Evolutionary conservation across 2,113 vertebrate species (phyloP), one percentile per base, ranked within the genome.

Genomic region (Illadopsis cleaveri): DNA sequence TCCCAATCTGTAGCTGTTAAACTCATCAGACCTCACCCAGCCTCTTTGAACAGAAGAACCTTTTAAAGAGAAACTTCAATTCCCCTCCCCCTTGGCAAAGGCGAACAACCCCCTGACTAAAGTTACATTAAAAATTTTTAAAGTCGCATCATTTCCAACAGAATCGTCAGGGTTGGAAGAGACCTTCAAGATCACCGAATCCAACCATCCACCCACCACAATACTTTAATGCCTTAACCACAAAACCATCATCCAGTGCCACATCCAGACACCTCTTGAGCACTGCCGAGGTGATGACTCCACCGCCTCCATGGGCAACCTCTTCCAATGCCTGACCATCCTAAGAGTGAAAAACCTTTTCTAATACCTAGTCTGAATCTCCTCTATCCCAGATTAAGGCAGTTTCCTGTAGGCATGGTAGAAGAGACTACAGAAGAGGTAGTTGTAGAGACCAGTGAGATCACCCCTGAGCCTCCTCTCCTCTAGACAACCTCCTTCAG

Each of bases 241-340:
- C 48, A 27, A 24, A 87, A 31, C n/a, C 56, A 30, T 20, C 8
- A 17, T 30, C 35, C 33, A 45, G 23, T 0, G 0, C 10, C 54
- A 38, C 23, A 28, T 24, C 38, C 66, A 64, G 42, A 27, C 25
- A 15, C 18, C 4, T 19, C 76, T 6, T 13, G 27, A 31, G 15
- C 37, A 24, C 15, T 1, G 0, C 30, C 15, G 30, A 21, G 5
- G 1, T 47, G 16, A n/a, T 47, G 48, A 23, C 14, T 70, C 50
- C 35, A 64, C 25, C 50, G 50, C 10, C 18, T 28, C 57, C 20
- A 22, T 50, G 58, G 15, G 14, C 12, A 50, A 3, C 22, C 22
- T 64, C 0, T 37, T 80, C 35, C 25, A 42, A 11, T 31, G 14
- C 35, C 35, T 71, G 25, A 11, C 31, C 21, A 23, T 40, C 31